These are phyloP conservation scores for Pterocles burchelli DNA, from an alignment of 2,113 vertebrate genomes.

Conservation along the genomic window DNA sequence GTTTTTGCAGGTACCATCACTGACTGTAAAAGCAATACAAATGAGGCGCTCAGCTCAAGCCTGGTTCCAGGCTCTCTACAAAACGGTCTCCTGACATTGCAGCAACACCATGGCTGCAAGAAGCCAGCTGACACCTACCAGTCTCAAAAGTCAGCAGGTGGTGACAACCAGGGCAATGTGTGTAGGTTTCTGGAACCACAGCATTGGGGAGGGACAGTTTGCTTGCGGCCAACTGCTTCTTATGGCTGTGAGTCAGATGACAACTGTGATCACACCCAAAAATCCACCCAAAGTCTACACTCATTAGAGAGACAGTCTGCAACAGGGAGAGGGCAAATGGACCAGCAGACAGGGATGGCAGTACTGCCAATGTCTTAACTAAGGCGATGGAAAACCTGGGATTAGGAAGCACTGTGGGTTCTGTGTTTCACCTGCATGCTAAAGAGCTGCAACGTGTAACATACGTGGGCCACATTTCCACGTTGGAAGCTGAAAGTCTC, in stretches of 20 bases:
- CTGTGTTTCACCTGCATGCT: background rate
- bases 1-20: background rate
- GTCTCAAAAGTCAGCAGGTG: background rate
- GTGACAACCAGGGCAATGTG: accelerated
- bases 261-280: background rate
- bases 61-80: background rate
- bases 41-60: background rate
- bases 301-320: background rate
- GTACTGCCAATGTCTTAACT: accelerated
- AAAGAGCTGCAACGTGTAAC: background rate
- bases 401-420: background rate
- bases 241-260: background rate
- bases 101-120: background rate
- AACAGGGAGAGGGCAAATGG: background rate
- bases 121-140: background rate
- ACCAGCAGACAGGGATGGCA: background rate
- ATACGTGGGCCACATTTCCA: background rate
- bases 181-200: background rate
- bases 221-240: background rate
- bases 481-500: background rate
- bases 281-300: background rate
- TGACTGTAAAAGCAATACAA: background rate
- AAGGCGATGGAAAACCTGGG: background rate
- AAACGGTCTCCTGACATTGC: background rate
- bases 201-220: background rate